phyloP scores from a whole-genome alignment of 1,140 invertebrate genomes.

The Achatina immaculata region DNA sequence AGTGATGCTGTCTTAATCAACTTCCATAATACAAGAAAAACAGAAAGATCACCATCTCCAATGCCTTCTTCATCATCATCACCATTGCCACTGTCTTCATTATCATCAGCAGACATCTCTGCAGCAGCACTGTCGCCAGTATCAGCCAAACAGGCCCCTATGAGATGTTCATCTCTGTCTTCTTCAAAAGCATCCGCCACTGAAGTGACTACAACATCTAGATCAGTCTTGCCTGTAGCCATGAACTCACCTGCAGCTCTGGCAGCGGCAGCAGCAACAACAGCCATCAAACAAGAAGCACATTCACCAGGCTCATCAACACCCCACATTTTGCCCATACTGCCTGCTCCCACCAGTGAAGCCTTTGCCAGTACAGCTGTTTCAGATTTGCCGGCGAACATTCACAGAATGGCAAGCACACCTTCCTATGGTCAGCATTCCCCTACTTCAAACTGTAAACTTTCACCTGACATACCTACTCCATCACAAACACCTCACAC shows the following conservation, averaged over 20 bases:
- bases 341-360: not conserved
- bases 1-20: no score
- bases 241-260: not conserved
- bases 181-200: not conserved
- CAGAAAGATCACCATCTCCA: conserved; percentile 1
- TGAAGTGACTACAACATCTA: not conserved
- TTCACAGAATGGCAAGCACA: conserved; percentile 27
- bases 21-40: no score
- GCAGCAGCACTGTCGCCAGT: not conserved
- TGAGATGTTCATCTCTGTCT: not conserved
- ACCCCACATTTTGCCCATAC: not conserved
- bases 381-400: not conserved
- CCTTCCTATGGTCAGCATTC: conserved; percentile 34
- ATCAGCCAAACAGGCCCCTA: not conserved
- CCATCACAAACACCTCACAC: conserved; percentile 68
- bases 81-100: conserved; percentile 49
- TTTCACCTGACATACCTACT: conserved; percentile 8
- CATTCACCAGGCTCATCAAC: conserved; percentile 34
- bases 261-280: not conserved
- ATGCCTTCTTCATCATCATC: conserved; percentile 34
- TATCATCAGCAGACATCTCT: conserved; percentile 22
- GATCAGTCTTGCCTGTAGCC: not conserved
- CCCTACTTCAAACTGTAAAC: conserved; percentile 24
- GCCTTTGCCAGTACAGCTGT: not conserved
- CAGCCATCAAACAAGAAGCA: conserved; percentile 14